Percentiles rank a stretch among this genome's conserved stretches.
Evolutionary conservation across 2,113 vertebrate genomes (phyloP).

Genomic region (Erythrolamprus reginae): DNA sequence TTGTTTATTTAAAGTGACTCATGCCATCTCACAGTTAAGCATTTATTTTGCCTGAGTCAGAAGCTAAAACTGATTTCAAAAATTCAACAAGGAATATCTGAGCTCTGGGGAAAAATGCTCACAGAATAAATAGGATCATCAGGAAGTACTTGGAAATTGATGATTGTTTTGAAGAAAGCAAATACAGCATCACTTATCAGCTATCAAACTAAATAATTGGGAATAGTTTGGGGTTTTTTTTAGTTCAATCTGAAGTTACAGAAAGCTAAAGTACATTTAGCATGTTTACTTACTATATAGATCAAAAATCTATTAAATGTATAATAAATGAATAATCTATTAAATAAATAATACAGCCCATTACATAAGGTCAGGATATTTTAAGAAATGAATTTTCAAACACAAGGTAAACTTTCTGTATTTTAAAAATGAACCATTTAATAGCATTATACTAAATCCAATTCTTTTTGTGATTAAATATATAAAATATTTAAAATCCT

Average conservation of each 20-base stretch:
- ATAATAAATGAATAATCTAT: neutral
- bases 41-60: too few relatives aligned
- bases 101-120: neutral
- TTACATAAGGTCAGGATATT: neutral
- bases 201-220: neutral
- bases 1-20: neutral
- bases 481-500: neutral
- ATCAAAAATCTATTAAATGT: neutral
- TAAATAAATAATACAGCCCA: neutral
- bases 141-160: neutral
- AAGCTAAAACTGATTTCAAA: neutral
- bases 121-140: neutral
- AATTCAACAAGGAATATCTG: neutral
- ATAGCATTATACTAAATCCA: slow-evolving; percentile 2
- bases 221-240: too few relatives aligned
- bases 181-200: neutral
- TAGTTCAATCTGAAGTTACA: neutral
- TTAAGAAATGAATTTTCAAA: neutral
- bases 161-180: neutral
- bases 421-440: neutral
- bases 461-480: neutral
- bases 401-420: neutral
- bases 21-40: neutral
- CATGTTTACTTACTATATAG: neutral
- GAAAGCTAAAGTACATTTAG: neutral